A percentile compares a stretch with the other conserved stretches of the same genome.
These are phyloP conservation scores for Poeciliopsis retropinna DNA, from an alignment of 2,113 vertebrate species.

Conservation along the genomic window DNA sequence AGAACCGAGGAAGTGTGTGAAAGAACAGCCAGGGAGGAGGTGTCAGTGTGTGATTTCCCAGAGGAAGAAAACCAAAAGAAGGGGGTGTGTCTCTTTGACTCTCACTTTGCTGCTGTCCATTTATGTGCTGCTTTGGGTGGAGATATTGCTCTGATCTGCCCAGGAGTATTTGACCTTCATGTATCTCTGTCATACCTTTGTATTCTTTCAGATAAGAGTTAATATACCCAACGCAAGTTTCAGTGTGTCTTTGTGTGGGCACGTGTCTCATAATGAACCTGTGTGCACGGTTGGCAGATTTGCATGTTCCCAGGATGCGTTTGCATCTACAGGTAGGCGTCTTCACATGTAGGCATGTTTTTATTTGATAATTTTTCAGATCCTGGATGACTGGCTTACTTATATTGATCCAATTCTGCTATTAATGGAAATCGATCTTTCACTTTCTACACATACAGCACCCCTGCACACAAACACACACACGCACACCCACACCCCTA, in stretches of 20 bases:
- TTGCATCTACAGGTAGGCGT: neutral
- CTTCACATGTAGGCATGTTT: slow-evolving; percentile 23
- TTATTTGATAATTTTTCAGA: slow-evolving; percentile 19
- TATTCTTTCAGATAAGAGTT: slow-evolving; percentile 27
- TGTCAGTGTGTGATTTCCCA: slow-evolving; percentile 63
- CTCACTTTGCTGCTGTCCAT: slow-evolving; percentile 5
- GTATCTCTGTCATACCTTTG: slow-evolving; percentile 26
- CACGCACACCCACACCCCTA: slow-evolving; percentile 36
- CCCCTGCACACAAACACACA: neutral
- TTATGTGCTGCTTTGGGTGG: slow-evolving; percentile 8
- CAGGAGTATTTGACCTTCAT: slow-evolving; percentile 41
- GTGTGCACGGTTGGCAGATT: neutral
- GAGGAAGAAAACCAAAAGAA: slow-evolving; percentile 42
- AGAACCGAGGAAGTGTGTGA: slow-evolving; percentile 49
- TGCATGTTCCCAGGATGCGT: neutral
- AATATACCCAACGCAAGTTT: slow-evolving; percentile 14
- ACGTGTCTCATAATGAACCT: neutral
- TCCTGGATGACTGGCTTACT: slow-evolving; percentile 18
- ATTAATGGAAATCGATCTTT: slow-evolving; percentile 54
- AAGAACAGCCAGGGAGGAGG: slow-evolving; percentile 52
- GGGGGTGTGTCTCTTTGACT: slow-evolving; percentile 32
- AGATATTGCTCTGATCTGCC: slow-evolving; percentile 18
- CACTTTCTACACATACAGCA: slow-evolving; percentile 8
- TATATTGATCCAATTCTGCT: slow-evolving; percentile 57
- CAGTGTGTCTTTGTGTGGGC: slow-evolving; percentile 4